Conservation (phyloP, 2,888 invertebrate genomes). For the Anoncus sp. region DNA sequence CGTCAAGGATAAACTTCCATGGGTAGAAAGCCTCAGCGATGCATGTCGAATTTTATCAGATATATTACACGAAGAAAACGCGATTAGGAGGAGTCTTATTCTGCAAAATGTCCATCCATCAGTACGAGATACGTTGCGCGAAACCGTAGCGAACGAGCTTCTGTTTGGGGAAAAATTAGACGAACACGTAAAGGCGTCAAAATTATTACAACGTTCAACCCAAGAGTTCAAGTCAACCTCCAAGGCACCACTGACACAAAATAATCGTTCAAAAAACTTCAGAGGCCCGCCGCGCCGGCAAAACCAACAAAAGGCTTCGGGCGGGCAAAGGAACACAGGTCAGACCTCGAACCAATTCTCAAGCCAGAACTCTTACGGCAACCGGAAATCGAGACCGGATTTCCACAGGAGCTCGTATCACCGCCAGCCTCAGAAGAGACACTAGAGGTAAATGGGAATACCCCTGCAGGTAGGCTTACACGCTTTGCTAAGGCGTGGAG, state of each 20-base stretch:
- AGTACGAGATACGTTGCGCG: constrained; percentile 20
- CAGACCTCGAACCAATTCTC: neutral
- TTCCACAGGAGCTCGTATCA: too few relatives aligned
- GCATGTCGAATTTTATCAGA: too few relatives aligned
- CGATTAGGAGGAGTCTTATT: too few relatives aligned
- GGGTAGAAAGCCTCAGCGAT: too few relatives aligned
- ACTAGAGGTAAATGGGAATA: constrained; percentile 18
- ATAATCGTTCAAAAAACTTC: constrained; percentile 56
- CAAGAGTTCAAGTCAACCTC: constrained; percentile 9
- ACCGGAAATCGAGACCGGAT: too few relatives aligned
- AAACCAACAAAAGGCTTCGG: neutral
- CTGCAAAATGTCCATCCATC: constrained; percentile 14
- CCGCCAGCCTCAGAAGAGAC: neutral
- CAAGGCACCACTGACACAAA: too few relatives aligned
- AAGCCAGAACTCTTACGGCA: too few relatives aligned
- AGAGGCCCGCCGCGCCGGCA: constrained; percentile 46
- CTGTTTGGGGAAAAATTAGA: constrained; percentile 35
- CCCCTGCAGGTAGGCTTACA: constrained; percentile 15
- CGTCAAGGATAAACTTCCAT: too few relatives aligned
- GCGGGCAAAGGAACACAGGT: constrained; percentile 11
- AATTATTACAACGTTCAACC: constrained; percentile 22
- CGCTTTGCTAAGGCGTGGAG: constrained; percentile 14
- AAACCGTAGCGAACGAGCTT: constrained; percentile 19
- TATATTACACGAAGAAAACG: too few relatives aligned
- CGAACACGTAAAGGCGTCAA: constrained; percentile 28